Base-by-base conservation (phyloP, 2,113 vertebrate species). In the Atlantisia rogersi region DNA sequence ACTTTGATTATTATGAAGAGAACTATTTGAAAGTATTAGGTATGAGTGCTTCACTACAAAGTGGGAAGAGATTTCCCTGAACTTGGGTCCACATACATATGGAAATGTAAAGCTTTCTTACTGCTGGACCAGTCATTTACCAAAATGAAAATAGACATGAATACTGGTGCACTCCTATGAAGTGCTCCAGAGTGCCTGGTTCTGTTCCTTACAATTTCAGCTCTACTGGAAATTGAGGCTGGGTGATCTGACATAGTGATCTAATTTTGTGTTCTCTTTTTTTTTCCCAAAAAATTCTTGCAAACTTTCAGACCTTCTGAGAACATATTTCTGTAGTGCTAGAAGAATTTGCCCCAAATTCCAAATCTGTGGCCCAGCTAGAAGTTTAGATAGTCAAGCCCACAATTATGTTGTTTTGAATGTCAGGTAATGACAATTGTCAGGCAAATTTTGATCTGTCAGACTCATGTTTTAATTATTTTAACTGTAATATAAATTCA, bases 261-360 rank as follows among this genome's bases (percentile, higher is more conserved):
- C 9, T 63, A 35, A 52, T 28, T 83, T 69, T 79, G 24, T 6
- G 28, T 42, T 79, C 8, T 32, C 8, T 6, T 68, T 73, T 87
- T 39, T 76, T 5, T 74, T 92, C 91, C 39, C 22, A n/a, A 0
- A 2, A 2, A 74, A 68, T 71, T 84, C 39, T 71, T 86, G 28
- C 10, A 60, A 71, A 73, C 35, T 52, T 28, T 78, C 35, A 59
- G 20, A 86, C 6, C 65, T 87, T 44, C 10, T 19, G 15, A 35
- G 11, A 76, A 37, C 0, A 0, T 42, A 76, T 68, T 60, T 60
- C 56, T n/a, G 29, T 11, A 60, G 2, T 50, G 5, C 2, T 50
- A 48, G 31, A 59, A 91, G 10, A 84, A 81, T 44, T 75, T 59
- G 6, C 8, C 20, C 39, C 6, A 46, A 15, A 95, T 80, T 71